These are phyloP conservation scores for Diabrotica balteata DNA, from an alignment of 2,888 invertebrate genomes.

Conservation along the genomic window DNA sequence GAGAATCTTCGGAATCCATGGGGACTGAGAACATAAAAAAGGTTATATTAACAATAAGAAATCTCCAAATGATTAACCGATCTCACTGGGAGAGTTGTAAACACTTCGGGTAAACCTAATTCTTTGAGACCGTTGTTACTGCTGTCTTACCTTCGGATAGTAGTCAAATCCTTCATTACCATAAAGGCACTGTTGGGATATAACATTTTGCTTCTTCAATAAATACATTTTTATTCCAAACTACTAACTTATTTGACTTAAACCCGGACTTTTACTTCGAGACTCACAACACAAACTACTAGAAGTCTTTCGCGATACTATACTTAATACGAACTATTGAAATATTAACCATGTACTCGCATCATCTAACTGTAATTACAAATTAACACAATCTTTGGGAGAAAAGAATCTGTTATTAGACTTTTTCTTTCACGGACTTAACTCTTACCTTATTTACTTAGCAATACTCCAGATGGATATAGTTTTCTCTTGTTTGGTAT, in stretches of 20 bases:
- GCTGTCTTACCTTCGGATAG: conserved; percentile 60
- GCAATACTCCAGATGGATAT: conserved; percentile 29
- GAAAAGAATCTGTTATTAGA: conserved; percentile 54
- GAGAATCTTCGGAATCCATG: conserved; percentile 71
- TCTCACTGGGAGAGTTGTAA: conserved; percentile 36
- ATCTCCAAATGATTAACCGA: conserved; percentile 16
- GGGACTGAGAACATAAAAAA: conserved; percentile 42
- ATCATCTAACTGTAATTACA: conserved; percentile 51
- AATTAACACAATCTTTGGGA: conserved; percentile 57
- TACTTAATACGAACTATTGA: conserved; percentile 48
- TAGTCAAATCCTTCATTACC: conserved; percentile 55
- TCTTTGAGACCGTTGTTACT: conserved; percentile 55
- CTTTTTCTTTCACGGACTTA: conserved; percentile 57
- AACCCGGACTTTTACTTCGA: conserved; percentile 50
- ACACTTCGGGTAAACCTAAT: conserved; percentile 47
- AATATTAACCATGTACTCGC: conserved; percentile 48
- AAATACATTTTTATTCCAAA: conserved; percentile 48
- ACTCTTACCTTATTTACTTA: conserved; percentile 35
- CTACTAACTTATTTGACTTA: conserved; percentile 47
- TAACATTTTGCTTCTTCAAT: conserved; percentile 57
- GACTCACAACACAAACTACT: conserved; percentile 61
- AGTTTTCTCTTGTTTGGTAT: conserved; percentile 24
- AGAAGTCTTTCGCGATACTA: conserved; percentile 57
- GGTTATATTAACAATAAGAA: conserved; percentile 13
- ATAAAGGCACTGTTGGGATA: conserved; percentile 57